Conservation (phyloP, 2,888 invertebrate genomes). For the Morpho achilles region DNA sequence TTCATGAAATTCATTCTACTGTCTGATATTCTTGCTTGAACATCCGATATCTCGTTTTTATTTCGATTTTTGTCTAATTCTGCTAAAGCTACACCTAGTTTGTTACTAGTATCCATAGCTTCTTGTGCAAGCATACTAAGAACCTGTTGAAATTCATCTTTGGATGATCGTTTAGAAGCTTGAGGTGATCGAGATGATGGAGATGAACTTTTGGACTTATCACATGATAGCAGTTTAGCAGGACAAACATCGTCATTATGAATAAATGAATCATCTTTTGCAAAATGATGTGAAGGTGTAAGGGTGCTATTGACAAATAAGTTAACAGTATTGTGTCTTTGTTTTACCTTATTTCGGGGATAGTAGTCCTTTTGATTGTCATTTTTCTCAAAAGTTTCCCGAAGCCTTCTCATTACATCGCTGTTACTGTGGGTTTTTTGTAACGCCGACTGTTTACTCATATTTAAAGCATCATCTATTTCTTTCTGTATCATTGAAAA, state of each 20-base stretch:
- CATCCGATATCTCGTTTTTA: slow-evolving; percentile 57
- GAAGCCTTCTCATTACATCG: slow-evolving; percentile 74
- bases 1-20: slow-evolving; percentile 70
- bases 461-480: slow-evolving; percentile 77
- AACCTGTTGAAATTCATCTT: slow-evolving; percentile 83
- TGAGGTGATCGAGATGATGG: slow-evolving; percentile 79
- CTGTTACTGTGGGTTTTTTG: slow-evolving; percentile 82
- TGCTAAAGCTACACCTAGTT: slow-evolving; percentile 82
- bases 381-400: slow-evolving; percentile 67
- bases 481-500: slow-evolving; percentile 86
- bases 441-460: slow-evolving; percentile 69
- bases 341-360: slow-evolving; percentile 75
- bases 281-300: slow-evolving; percentile 66
- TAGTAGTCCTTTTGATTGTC: slow-evolving; percentile 60
- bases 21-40: slow-evolving; percentile 72
- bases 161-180: slow-evolving; percentile 65
- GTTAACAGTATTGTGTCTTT: slow-evolving; percentile 73
- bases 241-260: slow-evolving; percentile 69
- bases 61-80: slow-evolving; percentile 76
- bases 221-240: slow-evolving; percentile 72
- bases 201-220: slow-evolving; percentile 75
- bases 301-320: slow-evolving; percentile 71
- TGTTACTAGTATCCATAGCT: slow-evolving; percentile 86
- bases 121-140: slow-evolving; percentile 86
- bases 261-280: slow-evolving; percentile 76